These are phyloP conservation scores for Promerops cafer DNA, from an alignment of 2,113 vertebrate species.

Conservation along the genomic window DNA sequence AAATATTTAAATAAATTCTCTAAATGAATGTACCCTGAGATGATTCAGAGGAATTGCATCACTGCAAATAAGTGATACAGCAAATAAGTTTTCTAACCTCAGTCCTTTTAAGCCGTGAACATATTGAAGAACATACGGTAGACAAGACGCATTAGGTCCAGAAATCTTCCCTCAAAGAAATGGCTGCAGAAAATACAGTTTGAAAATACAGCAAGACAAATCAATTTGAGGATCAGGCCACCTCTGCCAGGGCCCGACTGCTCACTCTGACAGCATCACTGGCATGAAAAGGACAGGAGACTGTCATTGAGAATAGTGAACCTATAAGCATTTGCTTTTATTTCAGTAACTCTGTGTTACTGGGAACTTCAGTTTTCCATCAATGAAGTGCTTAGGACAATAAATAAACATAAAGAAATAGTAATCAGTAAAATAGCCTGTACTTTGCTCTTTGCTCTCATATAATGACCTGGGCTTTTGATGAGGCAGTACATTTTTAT, in stretches of 20 bases:
- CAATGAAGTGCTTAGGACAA: background rate
- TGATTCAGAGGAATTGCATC: background rate
- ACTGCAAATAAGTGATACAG: background rate
- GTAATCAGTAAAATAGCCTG: background rate
- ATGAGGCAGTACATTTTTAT: background rate
- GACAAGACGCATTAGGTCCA: background rate
- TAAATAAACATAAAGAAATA: background rate
- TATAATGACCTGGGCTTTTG: background rate
- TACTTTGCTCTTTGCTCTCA: background rate
- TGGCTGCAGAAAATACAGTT: background rate
- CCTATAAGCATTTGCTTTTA: background rate
- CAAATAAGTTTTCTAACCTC: background rate
- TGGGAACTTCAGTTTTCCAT: background rate
- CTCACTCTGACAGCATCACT: rapidly evolving
- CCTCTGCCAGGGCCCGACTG: rapidly evolving
- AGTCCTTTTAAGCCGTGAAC: background rate
- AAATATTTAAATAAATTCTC: background rate
- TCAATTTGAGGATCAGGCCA: background rate
- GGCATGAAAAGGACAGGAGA: background rate
- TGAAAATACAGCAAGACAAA: background rate
- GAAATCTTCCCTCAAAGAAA: background rate
- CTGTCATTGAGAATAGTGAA: background rate
- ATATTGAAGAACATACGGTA: background rate
- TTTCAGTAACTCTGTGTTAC: background rate
- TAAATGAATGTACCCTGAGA: background rate